phyloP scores from a whole-genome alignment of 2,888 invertebrate species.

The Apotomis capreana region DNA sequence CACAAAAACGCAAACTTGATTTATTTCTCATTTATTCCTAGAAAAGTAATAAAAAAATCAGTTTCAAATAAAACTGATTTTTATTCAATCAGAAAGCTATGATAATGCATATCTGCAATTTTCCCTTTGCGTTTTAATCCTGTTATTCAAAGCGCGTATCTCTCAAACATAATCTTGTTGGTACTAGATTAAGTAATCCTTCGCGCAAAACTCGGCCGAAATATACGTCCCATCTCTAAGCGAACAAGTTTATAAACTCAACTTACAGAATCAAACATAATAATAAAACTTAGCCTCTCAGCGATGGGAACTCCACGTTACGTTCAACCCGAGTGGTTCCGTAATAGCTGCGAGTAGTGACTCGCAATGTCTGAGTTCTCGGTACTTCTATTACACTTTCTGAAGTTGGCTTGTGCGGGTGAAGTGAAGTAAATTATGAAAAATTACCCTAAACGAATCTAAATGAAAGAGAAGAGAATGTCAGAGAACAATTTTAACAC shows the following conservation, averaged over 20 bases:
- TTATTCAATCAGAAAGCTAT: no score
- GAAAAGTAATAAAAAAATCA: no score
- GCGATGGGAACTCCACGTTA: slow-evolving; percentile 3
- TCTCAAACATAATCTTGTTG: neutral
- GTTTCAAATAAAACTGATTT: no score
- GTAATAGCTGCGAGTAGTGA: neutral
- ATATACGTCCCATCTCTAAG: slow-evolving; percentile 18
- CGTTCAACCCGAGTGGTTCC: slow-evolving; percentile 1
- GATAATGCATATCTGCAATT: no score
- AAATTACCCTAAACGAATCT: no score
- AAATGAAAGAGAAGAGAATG: no score
- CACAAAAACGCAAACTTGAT: no score
- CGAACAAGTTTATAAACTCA: slow-evolving; percentile 30
- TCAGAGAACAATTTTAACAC: no score
- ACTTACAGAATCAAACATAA: slow-evolving; percentile 38
- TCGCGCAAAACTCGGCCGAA: neutral
- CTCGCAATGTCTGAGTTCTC: slow-evolving; percentile 3
- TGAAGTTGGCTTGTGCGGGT: neutral
- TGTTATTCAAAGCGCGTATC: neutral
- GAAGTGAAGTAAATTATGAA: no score
- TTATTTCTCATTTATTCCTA: no score
- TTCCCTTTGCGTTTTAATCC: neutral
- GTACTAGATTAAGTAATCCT: neutral
- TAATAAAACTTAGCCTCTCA: slow-evolving; percentile 33
- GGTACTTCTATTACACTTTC: neutral